Evolutionary conservation across 2,888 invertebrate genomes (phyloP).

Genomic region (Lasius platythorax): DNA sequence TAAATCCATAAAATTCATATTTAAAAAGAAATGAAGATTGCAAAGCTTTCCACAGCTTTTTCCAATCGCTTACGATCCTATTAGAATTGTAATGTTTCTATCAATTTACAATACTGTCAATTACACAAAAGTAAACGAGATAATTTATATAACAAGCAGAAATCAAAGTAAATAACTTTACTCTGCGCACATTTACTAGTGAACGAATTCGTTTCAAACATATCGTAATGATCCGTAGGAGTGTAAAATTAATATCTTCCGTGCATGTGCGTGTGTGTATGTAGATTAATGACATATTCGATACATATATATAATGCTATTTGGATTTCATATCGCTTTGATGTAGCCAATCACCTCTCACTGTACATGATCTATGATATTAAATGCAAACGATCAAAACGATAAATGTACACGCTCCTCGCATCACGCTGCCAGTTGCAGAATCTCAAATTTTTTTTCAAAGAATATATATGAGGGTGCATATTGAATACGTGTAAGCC

Average conservation of each 20-base stretch:
- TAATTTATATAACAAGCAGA: slow-evolving; percentile 25
- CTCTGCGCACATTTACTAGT: not conserved
- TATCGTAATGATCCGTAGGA: slow-evolving; percentile 1
- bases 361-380: slow-evolving; percentile 10
- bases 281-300: slow-evolving; percentile 21
- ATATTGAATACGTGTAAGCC: not conserved
- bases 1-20: not conserved
- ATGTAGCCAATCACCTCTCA: slow-evolving; percentile 26
- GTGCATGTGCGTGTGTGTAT: not conserved
- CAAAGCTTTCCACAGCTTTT: not conserved
- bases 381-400: slow-evolving; percentile 30
- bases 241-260: slow-evolving; percentile 3
- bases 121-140: not conserved
- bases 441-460: slow-evolving; percentile 22
- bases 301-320: not conserved
- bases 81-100: not conserved
- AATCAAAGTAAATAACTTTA: slow-evolving; percentile 40
- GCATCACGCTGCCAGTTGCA: slow-evolving; percentile 30
- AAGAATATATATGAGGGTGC: not conserved
- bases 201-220: slow-evolving; percentile 8
- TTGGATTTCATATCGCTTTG: slow-evolving; percentile 46
- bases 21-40: not conserved
- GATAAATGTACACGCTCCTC: slow-evolving; percentile 21
- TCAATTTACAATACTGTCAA: not conserved
- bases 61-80: not conserved